Evolutionary conservation across 2,888 invertebrate species (phyloP), one percentile per base, ranked within the genome.

Genomic region (Allolobophora icterica): DNA sequence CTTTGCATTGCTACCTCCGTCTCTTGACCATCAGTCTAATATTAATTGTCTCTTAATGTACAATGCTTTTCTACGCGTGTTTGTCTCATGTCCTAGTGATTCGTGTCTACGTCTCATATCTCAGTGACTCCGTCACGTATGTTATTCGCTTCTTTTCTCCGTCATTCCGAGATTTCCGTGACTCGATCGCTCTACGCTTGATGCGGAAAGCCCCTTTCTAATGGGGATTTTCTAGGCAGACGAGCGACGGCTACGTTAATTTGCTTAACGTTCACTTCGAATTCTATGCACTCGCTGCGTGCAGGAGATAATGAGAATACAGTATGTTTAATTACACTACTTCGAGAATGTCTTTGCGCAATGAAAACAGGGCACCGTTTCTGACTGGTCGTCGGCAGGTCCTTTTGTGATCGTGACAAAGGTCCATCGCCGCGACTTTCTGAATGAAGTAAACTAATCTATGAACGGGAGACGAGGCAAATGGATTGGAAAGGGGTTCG

Each of bases 401-500:
- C 71, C 52, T 52, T 71, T 71, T 71, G 71, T 71, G n/a, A 11
- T 71, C 71, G 71, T 71, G 71, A 71, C 71, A n/a, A 71, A 71
- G 71, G 71, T n/a, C 71, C 71, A 71, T 71, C 71, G 30, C 30
- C 30, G 71, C 30, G 30, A 71, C 71, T 71, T 71, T 71, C 71
- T 4, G 11, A 71, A 71, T n/a, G n/a, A 71, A 71, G 71, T 71
- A 71, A 71, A 71, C 71, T 71, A 71, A 71, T 71, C 71, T 71
- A 87, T 38, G 87, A 87, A 34, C 11, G 35, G 5, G 17, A 34
- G 19, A 35, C 87, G 87, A 87, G 11, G 38, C 19, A 87, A 87
- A 38, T 87, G 87, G 38, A 87, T 87, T 87, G 38, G 87, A 87
- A 87, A 38, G 35, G 8, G 34, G 87, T 87, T 87, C 87, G 87